A percentile compares a stretch with the other conserved stretches of the same genome.
These are phyloP conservation scores for Lucilia sericata DNA, from an alignment of 1,140 invertebrate genomes.

Conservation along the genomic window DNA sequence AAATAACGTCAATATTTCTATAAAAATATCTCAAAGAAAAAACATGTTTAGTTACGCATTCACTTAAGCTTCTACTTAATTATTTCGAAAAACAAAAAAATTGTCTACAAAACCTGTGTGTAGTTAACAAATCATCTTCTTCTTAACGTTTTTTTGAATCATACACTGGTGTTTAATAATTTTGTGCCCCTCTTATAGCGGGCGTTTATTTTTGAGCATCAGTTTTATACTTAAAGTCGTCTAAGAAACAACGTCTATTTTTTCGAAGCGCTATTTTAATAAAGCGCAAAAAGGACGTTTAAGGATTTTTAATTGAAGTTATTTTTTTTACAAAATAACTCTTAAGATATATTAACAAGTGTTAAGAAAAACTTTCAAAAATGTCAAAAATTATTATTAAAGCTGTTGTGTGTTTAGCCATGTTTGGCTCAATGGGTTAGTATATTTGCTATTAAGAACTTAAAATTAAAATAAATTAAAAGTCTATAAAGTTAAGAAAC, in stretches of 20 bases:
- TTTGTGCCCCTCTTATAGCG: slow-evolving; percentile 20
- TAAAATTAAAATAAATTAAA: neutral
- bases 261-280: neutral
- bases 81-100: neutral
- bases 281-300: slow-evolving; percentile 4
- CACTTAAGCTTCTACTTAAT: neutral
- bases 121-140: slow-evolving; percentile 22
- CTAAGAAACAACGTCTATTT: slow-evolving; percentile 12
- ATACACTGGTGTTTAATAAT: neutral
- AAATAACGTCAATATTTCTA: neutral
- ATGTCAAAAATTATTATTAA: slow-evolving; percentile 63
- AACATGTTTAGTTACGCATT: slow-evolving; percentile 23
- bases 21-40: neutral
- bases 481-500: neutral
- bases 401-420: slow-evolving; percentile 63
- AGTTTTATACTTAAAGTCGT: slow-evolving; percentile 26
- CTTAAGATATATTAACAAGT: neutral
- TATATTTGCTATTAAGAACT: slow-evolving; percentile 48
- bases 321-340: slow-evolving; percentile 22
- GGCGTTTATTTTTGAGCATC: neutral
- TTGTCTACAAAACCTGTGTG: neutral
- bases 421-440: slow-evolving; percentile 66
- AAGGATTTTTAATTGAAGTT: neutral
- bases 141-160: neutral
- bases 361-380: slow-evolving; percentile 23